Evolutionary conservation across 2,113 vertebrate genomes (phyloP), one percentile per base, ranked within the genome.

Genomic region (Macroglossus sobrinus): DNA sequence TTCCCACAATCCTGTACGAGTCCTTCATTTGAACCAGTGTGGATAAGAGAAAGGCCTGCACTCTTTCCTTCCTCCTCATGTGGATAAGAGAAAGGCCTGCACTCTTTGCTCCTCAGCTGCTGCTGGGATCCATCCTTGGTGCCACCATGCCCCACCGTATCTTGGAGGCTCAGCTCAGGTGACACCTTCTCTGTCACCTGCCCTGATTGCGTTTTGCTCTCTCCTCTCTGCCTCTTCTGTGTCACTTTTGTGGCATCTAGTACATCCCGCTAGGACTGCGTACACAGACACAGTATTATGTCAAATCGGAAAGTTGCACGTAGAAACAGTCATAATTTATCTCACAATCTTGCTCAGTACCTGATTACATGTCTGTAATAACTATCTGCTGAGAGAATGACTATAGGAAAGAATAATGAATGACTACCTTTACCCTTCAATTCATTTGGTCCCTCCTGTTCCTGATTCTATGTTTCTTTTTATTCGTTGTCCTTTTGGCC

Each of bases 121-220:
- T 61, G 33, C 43, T 19, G 50, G 59, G 9, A 50, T 26, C 38
- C 4, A 5, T 43, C 24, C 1, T 30, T 22, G 35, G 35, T 91
- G 66, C 19, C 15, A 15, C 24, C 82, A 63, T 13, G 28, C 26
- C 35, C 63, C 66, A 35, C 1, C 0, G 0, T 15, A 24, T 30
- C 35, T 80, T 80, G 19, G 7, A 79, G 76, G 40, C 33, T 63
- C 68, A 38, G 50, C 61, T 82, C 75, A 24, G 50, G 30, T 26
- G 57, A 50, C 61, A 47, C 18, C 26, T 9, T 43, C 61, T 55
- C 64, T 0, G 28, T n/a, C 21, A 7, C 28, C 38, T 72, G 22
- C n/a, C 50, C 47, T 91, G 66, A 12, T 28, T 40, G 33, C 28
- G n/a, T 12, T 68, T 74, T 64, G 28, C 43, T 75, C 18, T 40